These are phyloP conservation scores for Gulo gulo DNA, from an alignment of 2,113 vertebrate species.

Conservation along the genomic window DNA sequence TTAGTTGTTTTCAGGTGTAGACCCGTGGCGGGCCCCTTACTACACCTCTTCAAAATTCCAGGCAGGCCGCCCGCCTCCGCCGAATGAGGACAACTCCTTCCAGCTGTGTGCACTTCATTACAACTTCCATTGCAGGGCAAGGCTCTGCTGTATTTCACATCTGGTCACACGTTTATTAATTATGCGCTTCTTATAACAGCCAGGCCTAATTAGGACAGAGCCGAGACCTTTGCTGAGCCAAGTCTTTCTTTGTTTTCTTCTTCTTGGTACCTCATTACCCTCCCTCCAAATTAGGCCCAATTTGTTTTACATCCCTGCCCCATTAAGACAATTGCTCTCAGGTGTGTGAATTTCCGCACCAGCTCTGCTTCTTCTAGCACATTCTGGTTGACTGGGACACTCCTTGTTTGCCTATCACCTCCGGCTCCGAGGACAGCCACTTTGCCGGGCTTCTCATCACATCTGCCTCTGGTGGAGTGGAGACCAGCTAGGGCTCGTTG, in stretches of 20 bases:
- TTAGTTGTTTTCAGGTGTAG: slow-evolving; percentile 52
- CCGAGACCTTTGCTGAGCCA: slow-evolving; percentile 17
- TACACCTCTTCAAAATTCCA: slow-evolving; percentile 37
- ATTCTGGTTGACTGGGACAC: not conserved
- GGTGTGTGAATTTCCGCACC: not conserved
- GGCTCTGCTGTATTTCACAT: slow-evolving; percentile 12
- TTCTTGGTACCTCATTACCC: slow-evolving; percentile 52
- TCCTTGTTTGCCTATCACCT: not conserved
- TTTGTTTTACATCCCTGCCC: slow-evolving; percentile 38
- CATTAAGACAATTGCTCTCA: slow-evolving; percentile 33
- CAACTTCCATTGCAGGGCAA: not conserved
- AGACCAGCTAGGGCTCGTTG: not conserved
- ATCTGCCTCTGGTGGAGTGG: not conserved
- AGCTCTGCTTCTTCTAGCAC: not conserved
- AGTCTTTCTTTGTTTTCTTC: slow-evolving; percentile 26
- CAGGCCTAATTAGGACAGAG: slow-evolving; percentile 58
- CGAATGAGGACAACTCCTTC: slow-evolving; percentile 37
- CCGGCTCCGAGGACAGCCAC: not conserved
- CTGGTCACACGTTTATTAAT: slow-evolving; percentile 64
- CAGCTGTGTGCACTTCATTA: slow-evolving; percentile 41
- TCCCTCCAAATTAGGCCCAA: slow-evolving; percentile 43
- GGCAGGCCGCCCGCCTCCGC: not conserved
- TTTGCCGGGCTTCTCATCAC: not conserved
- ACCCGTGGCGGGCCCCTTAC: not conserved
- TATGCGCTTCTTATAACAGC: slow-evolving; percentile 36